These are phyloP conservation scores for Heterodera carotae DNA, from an alignment of 1,140 invertebrate genomes.

Conservation along the genomic window DNA sequence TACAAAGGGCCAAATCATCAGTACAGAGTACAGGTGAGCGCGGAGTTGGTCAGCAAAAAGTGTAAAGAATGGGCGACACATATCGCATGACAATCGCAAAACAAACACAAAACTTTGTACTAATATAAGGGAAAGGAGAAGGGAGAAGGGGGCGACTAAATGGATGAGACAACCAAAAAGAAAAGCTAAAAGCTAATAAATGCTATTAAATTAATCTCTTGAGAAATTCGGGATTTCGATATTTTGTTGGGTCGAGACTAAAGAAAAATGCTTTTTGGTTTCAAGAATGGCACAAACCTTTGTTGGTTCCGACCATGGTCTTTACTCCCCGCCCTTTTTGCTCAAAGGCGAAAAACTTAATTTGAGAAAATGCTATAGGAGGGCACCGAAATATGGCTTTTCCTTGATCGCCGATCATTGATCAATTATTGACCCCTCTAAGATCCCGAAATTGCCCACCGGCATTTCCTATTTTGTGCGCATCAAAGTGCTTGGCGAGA, in stretches of 20 bases:
- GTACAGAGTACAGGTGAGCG: constrained; percentile 62
- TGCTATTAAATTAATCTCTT: too few species aligned
- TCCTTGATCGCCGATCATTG: background rate
- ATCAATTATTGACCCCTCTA: constrained; percentile 18
- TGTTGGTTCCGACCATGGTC: too few species aligned
- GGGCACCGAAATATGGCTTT: background rate
- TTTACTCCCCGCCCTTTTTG: background rate
- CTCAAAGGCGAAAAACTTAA: constrained; percentile 7
- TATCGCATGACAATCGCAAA: background rate
- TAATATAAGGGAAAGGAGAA: background rate
- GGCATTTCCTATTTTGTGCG: constrained; percentile 65
- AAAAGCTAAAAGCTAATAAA: too few species aligned
- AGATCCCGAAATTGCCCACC: constrained; percentile 63
- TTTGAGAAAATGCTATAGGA: background rate
- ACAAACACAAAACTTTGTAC: background rate
- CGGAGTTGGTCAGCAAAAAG: background rate
- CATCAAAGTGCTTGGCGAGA: constrained; percentile 63
- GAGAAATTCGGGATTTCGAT: too few species aligned
- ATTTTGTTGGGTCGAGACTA: too few species aligned
- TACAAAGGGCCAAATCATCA: constrained; percentile 65
- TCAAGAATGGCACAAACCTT: too few species aligned
- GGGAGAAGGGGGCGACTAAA: background rate
- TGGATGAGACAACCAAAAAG: background rate
- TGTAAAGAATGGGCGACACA: background rate
- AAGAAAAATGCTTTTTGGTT: too few species aligned